Base-by-base conservation (phyloP, 2,113 vertebrate genomes). In the Trinectes maculatus region DNA sequence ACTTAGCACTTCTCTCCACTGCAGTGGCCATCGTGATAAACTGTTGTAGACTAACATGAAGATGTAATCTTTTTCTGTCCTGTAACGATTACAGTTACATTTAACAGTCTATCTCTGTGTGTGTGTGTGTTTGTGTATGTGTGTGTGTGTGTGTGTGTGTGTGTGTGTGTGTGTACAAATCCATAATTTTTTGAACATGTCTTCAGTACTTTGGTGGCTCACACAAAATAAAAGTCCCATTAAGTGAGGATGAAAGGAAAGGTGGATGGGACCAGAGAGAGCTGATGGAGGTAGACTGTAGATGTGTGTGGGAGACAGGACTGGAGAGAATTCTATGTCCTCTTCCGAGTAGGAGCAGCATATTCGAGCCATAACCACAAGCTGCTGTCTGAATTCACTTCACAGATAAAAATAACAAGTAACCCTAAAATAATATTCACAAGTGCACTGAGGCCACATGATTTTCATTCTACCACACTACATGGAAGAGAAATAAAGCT, bases 271-370 rank as follows among this genome's bases (percentile, higher is more conserved):
- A 65, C 42, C 37, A 47, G 60, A 46, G 33, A 53, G 48, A 12
- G 31, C 39, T 18, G 48, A 57, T 63, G 33, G 56, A 67, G 53
- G 40, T 57, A 12, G 24, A 37, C 8, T 37, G 21, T 56, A 8
- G 64, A 46, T 61, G 15, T 48, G 60, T 57, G 69, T 75, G 74
- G 46, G 75, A 57, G 52, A 48, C 48, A 55, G 37, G 64, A 61
- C 54, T 70, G 60, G 57, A 71, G 80, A 72, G 61, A 74, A 71
- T 84, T 52, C 76, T 72, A 54, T 57, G 78, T 83, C 77, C 83
- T 69, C 58, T 58, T 71, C 65, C n/a, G 65, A 69, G 61, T 64
- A 74, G 79, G 78, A 83, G 80, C 80, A 53, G 82, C 71, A 81
- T 85, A 10, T 2, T 40, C n/a, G 18, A n/a, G 5, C 39, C 8